A percentile compares a stretch with the other conserved stretches of the same genome.
phyloP scores from a whole-genome alignment of 2,888 invertebrate species.

The Oscheius myriophilus region DNA sequence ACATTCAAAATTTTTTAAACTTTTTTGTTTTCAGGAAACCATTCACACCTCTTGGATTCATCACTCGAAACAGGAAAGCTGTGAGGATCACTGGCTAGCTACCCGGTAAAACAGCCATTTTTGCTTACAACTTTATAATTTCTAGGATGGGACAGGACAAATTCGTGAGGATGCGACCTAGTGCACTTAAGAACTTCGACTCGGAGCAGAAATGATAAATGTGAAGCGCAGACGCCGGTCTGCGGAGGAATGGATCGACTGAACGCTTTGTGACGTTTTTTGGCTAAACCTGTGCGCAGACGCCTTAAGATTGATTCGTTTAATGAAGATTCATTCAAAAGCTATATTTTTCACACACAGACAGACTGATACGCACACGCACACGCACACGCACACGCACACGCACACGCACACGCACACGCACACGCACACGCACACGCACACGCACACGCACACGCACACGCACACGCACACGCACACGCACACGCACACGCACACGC shows the following conservation, averaged over 20 bases:
- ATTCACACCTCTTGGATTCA: conserved; percentile 24
- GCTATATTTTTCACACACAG: no score
- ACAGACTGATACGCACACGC: no score
- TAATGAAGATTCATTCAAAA: background rate
- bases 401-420: no score
- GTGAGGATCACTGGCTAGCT: conserved; percentile 24
- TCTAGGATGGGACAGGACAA: conserved; percentile 28
- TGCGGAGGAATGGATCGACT: background rate
- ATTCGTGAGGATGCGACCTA: conserved; percentile 10
- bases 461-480: no score
- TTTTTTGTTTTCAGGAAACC: conserved; percentile 15
- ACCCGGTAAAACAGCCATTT: conserved; percentile 12
- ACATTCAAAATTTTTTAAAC: background rate
- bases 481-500: no score
- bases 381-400: no score
- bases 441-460: no score
- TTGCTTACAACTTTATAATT: background rate
- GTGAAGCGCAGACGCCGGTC: background rate
- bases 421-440: no score
- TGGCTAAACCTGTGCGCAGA: conserved; percentile 16
- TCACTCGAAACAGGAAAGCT: conserved; percentile 11
- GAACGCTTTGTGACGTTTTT: conserved; percentile 17
- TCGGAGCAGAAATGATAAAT: conserved; percentile 17
- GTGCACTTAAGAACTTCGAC: background rate
- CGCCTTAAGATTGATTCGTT: conserved; percentile 7